Conservation (phyloP, 2,797 vertebrate genomes). For the Halcyon chelicuti region DNA sequence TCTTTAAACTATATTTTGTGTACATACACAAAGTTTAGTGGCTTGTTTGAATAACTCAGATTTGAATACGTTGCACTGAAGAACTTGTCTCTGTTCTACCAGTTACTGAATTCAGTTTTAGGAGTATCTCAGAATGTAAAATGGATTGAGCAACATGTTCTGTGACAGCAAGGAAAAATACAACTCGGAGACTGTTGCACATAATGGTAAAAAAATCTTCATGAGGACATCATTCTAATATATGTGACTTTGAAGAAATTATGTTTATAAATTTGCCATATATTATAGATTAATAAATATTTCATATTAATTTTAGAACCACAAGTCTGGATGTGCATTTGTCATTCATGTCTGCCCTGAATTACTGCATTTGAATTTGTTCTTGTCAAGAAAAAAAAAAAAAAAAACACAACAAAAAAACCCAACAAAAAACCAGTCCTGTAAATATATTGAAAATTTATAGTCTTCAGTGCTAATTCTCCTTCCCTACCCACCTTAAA, state of each 20-base stretch:
- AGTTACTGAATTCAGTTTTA: neutral
- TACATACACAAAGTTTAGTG: neutral
- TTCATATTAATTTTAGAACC: neutral
- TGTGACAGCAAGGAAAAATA: neutral
- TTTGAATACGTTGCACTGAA: neutral
- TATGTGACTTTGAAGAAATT: neutral
- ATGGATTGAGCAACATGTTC: neutral
- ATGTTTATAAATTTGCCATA: neutral
- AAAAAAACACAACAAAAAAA: accelerated
- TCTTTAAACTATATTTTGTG: neutral
- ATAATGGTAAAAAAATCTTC: neutral
- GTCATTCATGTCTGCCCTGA: neutral
- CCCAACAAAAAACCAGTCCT: neutral
- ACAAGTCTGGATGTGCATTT: neutral
- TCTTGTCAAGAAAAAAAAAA: neutral
- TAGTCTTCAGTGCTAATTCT: neutral
- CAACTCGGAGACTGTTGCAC: neutral
- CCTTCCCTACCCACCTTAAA: neutral
- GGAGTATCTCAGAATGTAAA: neutral
- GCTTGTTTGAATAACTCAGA: neutral
- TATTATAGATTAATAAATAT: neutral
- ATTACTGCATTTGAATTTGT: neutral
- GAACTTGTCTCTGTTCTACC: neutral
- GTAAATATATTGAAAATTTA: neutral
- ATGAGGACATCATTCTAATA: neutral